Base-by-base conservation (phyloP, 2,113 vertebrate species). In the Nesogale talazaci region DNA sequence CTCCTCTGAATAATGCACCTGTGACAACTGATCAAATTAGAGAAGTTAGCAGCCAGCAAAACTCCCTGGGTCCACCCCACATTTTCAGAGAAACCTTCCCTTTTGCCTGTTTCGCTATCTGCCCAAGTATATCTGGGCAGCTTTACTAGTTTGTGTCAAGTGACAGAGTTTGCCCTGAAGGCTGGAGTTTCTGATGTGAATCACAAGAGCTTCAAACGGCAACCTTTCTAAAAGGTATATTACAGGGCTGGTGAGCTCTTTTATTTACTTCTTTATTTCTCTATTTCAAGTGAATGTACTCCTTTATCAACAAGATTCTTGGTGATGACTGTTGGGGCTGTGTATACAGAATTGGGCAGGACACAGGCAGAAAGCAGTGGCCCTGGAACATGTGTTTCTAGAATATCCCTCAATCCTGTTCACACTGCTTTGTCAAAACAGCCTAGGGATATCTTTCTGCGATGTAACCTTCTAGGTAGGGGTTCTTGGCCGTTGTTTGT, bases 141-240 rank as follows among this genome's bases (percentile, higher is more conserved):
- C 75, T 70, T 83, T 83, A 63, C 77, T 80, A 91, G 75, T 34
- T 14, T 94, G 65, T 34, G 77, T 84, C 59, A 91, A 85, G 67
- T 38, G 86, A 79, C 31, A 23, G 59, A 69, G 16, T 63, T 88
- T 75, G 69, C 52, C 22, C n/a, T 92, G 88, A 86, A 93, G n/a
- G 40, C 12, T 38, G 34, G 75, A 81, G 25, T 72, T 84, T 77
- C 81, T 74, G 29, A 59, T 6, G 46, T 74, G 25, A 95, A 56
- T 75, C 85, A 46, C 9, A 12, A 61, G 56, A 87, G 69, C n/a
- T 82, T 52, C 19, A 40, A 46, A 91, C 76, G n/a, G 22, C 38
- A 92, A 38, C 2, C 36, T 86, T 94, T 86, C 40, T 69, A 46
- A 89, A 94, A 84, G n/a, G 14, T 67, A 76, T 17, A 38, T 42